phyloP scores from a whole-genome alignment of 92 coral and sea anemone species.

The Plumapathes pennacea region DNA sequence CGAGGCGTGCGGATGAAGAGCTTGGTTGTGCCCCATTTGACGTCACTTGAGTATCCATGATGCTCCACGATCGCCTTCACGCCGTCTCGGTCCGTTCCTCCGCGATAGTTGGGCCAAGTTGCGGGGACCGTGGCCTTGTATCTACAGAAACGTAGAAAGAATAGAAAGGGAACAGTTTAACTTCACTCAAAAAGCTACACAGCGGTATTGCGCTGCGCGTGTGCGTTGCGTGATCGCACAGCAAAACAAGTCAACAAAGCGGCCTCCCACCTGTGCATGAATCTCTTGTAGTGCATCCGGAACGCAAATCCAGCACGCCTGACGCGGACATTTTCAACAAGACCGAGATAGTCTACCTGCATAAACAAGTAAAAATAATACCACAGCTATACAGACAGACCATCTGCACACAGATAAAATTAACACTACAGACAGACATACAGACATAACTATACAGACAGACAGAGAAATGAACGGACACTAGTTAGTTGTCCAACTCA shows the following conservation, averaged over 20 bases:
- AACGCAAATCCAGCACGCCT: slow-evolving; percentile 98
- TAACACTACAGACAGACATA: too few relatives aligned
- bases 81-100: slow-evolving; percentile 79
- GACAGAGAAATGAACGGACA: too few relatives aligned
- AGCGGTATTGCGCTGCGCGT: background rate
- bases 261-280: slow-evolving; percentile 69
- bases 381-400: too few relatives aligned
- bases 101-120: slow-evolving; percentile 90
- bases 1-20: slow-evolving; percentile 92
- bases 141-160: slow-evolving; percentile 22
- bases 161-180: background rate
- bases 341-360: slow-evolving; percentile 93
- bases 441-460: too few relatives aligned
- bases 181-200: background rate
- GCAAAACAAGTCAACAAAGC: background rate
- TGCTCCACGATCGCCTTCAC: slow-evolving; percentile 51
- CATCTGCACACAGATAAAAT: too few relatives aligned
- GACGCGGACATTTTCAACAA: slow-evolving; percentile 92
- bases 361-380: too few relatives aligned
- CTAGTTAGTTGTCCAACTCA: slow-evolving; percentile 21
- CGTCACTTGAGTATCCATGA: slow-evolving; percentile 65
- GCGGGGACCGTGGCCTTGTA: slow-evolving; percentile 75
- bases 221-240: background rate
- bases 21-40: slow-evolving; percentile 85
- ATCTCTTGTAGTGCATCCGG: slow-evolving; percentile 86